Evolutionary conservation across 2,888 invertebrate genomes (phyloP).

Genomic region (Cabera pusaria): DNA sequence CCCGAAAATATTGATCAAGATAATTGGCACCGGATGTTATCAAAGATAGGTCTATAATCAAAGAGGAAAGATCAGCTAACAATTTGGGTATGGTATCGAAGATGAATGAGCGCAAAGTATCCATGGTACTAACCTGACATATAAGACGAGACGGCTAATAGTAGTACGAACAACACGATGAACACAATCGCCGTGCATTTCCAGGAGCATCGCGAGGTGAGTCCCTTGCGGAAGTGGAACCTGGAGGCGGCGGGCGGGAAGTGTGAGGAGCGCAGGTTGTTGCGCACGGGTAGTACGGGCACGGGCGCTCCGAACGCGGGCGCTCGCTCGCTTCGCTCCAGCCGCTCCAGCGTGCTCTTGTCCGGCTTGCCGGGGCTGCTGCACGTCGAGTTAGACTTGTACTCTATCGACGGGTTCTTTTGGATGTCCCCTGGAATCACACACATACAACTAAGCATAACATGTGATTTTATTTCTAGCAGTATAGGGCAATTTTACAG

Average conservation of each 20-base stretch:
- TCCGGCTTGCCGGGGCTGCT: constrained; percentile 89
- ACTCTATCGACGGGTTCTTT: constrained; percentile 94
- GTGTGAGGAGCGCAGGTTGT: constrained; percentile 88
- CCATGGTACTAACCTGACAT: constrained; percentile 90
- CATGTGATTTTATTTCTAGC: no score
- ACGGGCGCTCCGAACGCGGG: constrained; percentile 86
- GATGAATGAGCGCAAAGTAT: no score
- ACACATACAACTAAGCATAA: no score
- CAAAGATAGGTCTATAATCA: no score
- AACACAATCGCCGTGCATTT: constrained; percentile 95
- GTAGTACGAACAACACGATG: constrained; percentile 91
- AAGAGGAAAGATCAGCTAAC: no score
- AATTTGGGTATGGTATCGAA: no score
- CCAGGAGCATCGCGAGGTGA: constrained; percentile 95
- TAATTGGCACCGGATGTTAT: no score
- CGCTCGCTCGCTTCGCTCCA: constrained; percentile 84
- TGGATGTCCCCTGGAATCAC: constrained; percentile 90
- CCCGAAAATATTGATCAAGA: no score
- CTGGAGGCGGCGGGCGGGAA: constrained; percentile 88
- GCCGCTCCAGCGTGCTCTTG: constrained; percentile 78
- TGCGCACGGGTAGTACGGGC: constrained; percentile 90
- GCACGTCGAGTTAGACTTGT: constrained; percentile 93
- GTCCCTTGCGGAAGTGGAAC: constrained; percentile 94
- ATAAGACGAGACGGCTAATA: constrained; percentile 92
- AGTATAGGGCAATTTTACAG: no score